phyloP scores from a whole-genome alignment of 2,888 invertebrate species.

The Dryobotodes eremita region DNA sequence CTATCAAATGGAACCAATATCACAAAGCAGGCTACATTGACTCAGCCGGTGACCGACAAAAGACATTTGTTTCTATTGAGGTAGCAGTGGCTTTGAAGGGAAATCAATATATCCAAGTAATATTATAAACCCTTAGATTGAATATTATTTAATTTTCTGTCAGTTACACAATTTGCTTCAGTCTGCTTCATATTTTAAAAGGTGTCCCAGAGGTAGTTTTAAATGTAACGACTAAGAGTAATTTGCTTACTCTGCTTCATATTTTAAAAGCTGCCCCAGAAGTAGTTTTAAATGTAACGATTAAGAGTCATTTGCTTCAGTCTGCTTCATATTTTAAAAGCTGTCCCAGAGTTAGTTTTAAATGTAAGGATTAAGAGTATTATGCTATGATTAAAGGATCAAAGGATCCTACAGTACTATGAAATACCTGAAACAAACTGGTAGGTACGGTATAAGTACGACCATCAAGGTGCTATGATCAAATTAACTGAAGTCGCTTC shows the following conservation, averaged over 20 bases:
- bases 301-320: not conserved
- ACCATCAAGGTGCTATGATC: not conserved
- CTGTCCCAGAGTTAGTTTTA: not conserved
- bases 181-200: not conserved
- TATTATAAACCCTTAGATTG: conserved; percentile 11
- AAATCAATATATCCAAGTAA: conserved; percentile 1
- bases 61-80: conserved; percentile 7
- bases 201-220: not conserved
- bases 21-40: not conserved
- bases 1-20: conserved; percentile 24
- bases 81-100: not conserved
- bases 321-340: not conserved
- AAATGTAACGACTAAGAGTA: not conserved
- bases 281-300: not conserved
- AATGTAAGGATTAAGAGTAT: not conserved
- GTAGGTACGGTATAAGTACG: not conserved
- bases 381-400: not conserved
- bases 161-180: not conserved
- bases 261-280: not conserved
- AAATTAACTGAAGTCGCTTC: not conserved
- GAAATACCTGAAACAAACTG: conserved; percentile 11
- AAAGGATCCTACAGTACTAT: conserved; percentile 3
- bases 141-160: not conserved
- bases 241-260: not conserved
- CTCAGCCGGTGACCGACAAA: not conserved